A percentile compares a stretch with the other conserved stretches of the same genome.
These are phyloP conservation scores for Jacana jacana DNA, from an alignment of 2,113 vertebrate species.

Conservation along the genomic window DNA sequence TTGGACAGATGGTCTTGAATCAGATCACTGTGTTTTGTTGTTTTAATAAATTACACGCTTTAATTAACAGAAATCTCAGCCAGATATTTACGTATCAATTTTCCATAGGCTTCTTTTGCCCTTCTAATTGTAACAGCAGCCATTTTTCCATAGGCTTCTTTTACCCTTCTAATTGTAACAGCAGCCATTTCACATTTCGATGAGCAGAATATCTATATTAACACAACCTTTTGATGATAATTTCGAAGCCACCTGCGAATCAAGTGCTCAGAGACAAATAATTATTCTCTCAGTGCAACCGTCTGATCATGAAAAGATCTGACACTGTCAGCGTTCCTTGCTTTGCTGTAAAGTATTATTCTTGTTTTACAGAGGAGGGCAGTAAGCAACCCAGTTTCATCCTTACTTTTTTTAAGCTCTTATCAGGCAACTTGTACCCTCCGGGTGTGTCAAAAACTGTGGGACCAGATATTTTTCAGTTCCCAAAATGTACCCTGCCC, in stretches of 20 bases:
- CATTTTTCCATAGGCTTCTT: not conserved
- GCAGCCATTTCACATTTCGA: not conserved
- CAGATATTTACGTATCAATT: not conserved
- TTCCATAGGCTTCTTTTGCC: not conserved
- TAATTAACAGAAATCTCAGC: not conserved
- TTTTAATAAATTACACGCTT: conserved; percentile 4
- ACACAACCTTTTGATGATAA: not conserved
- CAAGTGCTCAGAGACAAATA: not conserved
- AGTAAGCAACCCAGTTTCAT: not conserved
- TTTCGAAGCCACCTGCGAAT: not conserved
- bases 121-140: not conserved
- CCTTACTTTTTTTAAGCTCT: not conserved
- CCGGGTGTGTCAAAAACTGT: not conserved
- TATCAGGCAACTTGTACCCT: not conserved
- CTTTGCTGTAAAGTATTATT: not conserved
- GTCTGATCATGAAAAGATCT: not conserved
- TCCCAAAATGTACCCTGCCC: not conserved
- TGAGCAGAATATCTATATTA: not conserved
- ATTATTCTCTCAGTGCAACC: not conserved
- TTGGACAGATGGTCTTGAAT: conserved; percentile 16
- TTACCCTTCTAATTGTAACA: not conserved
- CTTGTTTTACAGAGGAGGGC: not conserved
- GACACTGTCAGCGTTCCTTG: not conserved
- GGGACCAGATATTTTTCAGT: not conserved
- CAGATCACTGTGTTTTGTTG: not conserved